phyloP scores from a whole-genome alignment of 2,113 vertebrate genomes.

The Nestor notabilis region DNA sequence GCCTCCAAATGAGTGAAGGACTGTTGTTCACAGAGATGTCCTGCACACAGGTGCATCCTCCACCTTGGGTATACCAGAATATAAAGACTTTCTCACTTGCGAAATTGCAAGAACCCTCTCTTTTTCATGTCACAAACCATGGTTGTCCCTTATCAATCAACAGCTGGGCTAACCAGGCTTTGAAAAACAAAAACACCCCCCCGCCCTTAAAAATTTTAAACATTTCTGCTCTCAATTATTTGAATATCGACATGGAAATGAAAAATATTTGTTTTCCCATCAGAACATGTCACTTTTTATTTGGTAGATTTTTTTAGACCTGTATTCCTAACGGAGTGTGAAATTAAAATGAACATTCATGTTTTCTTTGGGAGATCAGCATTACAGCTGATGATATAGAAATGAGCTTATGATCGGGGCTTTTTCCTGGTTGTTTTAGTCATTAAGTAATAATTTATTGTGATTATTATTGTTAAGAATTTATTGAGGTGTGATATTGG shows the following conservation, averaged over 20 bases:
- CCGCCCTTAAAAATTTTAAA: not conserved
- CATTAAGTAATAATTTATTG: not conserved
- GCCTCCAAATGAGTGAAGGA: not conserved
- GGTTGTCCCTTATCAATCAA: not conserved
- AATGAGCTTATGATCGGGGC: not conserved
- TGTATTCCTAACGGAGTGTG: not conserved
- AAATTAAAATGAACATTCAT: constrained; percentile 3
- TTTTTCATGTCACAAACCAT: not conserved
- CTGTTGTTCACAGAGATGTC: not conserved
- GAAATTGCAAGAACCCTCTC: not conserved
- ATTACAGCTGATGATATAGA: not conserved
- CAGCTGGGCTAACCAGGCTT: not conserved
- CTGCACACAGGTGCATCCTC: not conserved
- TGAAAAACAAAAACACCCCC: not conserved
- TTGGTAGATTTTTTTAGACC: not conserved
- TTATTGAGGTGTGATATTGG: not conserved
- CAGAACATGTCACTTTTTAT: not conserved
- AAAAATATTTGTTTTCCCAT: not conserved
- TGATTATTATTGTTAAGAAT: not conserved
- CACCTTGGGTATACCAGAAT: not conserved
- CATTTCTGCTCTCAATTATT: not conserved
- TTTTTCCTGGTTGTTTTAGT: not conserved
- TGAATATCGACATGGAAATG: not conserved
- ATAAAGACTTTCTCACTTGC: not conserved
- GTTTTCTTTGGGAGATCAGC: not conserved